phyloP scores from a whole-genome alignment of 2,113 vertebrate genomes.

The Rhinoptilus africanus region DNA sequence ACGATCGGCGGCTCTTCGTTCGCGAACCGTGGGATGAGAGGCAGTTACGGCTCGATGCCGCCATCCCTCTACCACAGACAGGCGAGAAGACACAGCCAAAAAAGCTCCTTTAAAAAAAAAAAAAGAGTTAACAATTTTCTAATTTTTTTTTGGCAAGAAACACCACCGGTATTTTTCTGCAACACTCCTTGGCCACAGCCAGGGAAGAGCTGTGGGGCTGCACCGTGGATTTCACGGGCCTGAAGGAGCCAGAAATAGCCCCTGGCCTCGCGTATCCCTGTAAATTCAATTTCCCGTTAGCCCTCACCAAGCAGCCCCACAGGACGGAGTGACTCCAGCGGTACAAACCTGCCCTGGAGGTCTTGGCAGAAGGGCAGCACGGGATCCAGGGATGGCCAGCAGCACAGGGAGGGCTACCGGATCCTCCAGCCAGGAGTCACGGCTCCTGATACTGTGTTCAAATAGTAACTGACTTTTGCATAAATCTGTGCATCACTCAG shows the following conservation, averaged over 20 bases:
- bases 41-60: rapidly evolving
- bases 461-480: background rate
- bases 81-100: background rate
- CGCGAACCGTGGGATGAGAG: rapidly evolving
- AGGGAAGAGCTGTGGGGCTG: background rate
- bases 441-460: background rate
- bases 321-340: rapidly evolving
- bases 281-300: background rate
- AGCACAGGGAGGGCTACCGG: background rate
- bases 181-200: background rate
- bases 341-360: background rate
- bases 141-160: background rate
- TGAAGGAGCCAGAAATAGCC: background rate
- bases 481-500: background rate
- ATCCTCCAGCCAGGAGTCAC: background rate
- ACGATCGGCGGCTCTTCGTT: rapidly evolving
- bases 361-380: background rate
- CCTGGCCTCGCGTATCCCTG: rapidly evolving
- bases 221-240: background rate
- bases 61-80: rapidly evolving
- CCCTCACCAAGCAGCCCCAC: background rate
- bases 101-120: background rate
- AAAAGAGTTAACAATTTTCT: background rate
- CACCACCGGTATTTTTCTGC: background rate
- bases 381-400: background rate